Evolutionary conservation across 2,797 vertebrate genomes (phyloP).

Genomic region (Halcyon chelicuti): DNA sequence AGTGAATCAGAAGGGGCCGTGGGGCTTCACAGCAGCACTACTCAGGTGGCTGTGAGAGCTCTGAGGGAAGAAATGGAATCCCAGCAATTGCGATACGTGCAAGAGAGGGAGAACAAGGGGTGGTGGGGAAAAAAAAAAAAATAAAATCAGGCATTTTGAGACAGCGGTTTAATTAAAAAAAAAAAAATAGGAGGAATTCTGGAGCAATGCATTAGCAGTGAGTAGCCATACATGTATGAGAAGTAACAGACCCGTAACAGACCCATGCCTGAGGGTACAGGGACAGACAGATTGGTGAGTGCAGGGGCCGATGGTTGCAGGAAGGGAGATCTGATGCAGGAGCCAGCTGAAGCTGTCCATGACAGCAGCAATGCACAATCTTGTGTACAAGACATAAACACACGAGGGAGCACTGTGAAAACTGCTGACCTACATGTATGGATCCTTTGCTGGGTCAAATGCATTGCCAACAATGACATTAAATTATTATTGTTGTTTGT

Average conservation of each 20-base stretch:
- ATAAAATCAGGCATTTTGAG: not conserved
- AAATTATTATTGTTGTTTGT: not conserved
- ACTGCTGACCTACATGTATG: not conserved
- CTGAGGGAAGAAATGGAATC: constrained; percentile 44
- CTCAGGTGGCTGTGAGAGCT: constrained; percentile 2
- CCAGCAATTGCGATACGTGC: not conserved
- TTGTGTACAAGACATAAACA: not conserved
- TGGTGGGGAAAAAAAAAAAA: no score
- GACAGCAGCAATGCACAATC: not conserved
- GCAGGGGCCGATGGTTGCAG: not conserved
- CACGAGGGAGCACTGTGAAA: not conserved
- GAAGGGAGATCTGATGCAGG: not conserved
- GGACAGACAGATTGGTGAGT: not conserved
- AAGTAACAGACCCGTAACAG: not conserved
- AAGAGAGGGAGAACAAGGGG: not conserved
- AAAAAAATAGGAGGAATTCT: not conserved
- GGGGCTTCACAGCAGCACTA: not conserved
- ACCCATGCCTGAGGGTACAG: not conserved
- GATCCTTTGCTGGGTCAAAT: not conserved
- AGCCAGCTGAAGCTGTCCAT: not conserved
- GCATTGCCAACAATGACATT: not conserved
- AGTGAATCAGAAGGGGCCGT: not conserved
- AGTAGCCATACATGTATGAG: not conserved
- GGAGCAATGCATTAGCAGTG: not conserved
- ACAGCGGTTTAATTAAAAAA: not conserved